phyloP scores from a whole-genome alignment of 2,797 vertebrate species.

The Phoebastria nigripes region DNA sequence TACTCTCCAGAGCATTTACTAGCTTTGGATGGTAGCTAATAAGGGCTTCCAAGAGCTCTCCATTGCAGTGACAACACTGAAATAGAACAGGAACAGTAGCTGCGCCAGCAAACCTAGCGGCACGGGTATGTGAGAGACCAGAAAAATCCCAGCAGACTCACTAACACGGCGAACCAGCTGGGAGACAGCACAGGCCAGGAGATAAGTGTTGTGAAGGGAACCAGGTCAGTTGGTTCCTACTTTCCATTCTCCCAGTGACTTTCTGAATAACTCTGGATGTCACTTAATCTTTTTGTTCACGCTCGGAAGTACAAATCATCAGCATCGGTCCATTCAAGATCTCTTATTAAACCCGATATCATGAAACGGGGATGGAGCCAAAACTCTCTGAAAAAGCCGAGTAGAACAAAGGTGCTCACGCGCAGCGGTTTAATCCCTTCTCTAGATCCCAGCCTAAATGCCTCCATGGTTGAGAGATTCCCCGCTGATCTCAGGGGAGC shows the following conservation, averaged over 20 bases:
- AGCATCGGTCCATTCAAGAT: not conserved
- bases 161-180: not conserved
- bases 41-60: not conserved
- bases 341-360: slow-evolving; percentile 29
- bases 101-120: not conserved
- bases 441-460: not conserved
- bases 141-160: not conserved
- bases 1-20: not conserved
- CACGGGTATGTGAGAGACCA: not conserved
- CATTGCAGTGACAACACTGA: not conserved
- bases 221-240: not conserved
- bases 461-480: not conserved
- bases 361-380: not conserved
- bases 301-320: not conserved
- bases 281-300: not conserved
- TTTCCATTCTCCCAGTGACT: not conserved
- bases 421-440: not conserved
- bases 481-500: not conserved
- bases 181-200: not conserved
- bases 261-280: slow-evolving; percentile 10
- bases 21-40: not conserved
- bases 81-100: not conserved
- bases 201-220: slow-evolving; percentile 10
- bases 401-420: not conserved
- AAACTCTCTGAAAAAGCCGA: not conserved